A percentile compares a stretch with the other conserved stretches of the same genome.
Evolutionary conservation across 2,888 invertebrate genomes (phyloP).

Genomic region (Volucella inflata): DNA sequence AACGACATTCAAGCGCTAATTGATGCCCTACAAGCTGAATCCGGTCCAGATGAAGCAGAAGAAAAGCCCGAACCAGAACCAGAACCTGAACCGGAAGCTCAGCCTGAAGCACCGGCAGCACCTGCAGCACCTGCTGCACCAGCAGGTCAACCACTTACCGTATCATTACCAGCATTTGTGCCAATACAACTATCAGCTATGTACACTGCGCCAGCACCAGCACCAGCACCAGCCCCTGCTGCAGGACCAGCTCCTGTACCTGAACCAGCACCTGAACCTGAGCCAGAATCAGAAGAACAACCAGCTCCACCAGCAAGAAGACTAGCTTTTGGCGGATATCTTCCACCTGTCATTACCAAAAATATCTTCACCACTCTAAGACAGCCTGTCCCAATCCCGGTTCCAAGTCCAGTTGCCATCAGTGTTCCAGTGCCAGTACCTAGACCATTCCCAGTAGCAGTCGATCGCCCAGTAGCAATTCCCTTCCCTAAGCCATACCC

Average conservation of each 20-base stretch:
- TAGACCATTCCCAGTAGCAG: slow-evolving; percentile 49
- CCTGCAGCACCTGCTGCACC: slow-evolving; percentile 77
- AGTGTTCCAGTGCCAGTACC: slow-evolving; percentile 60
- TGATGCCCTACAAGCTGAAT: slow-evolving; percentile 78
- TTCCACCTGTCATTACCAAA: slow-evolving; percentile 42
- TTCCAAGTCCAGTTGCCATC: slow-evolving; percentile 53
- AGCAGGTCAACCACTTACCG: slow-evolving; percentile 81
- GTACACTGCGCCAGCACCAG: slow-evolving; percentile 83
- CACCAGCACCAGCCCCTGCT: slow-evolving; percentile 82
- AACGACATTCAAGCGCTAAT: slow-evolving; percentile 80
- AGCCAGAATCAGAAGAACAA: slow-evolving; percentile 61
- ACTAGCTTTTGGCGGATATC: slow-evolving; percentile 26
- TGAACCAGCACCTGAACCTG: slow-evolving; percentile 61
- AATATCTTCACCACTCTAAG: slow-evolving; percentile 54
- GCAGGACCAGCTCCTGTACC: slow-evolving; percentile 80
- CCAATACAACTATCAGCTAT: slow-evolving; percentile 82
- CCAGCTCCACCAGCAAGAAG: slow-evolving; percentile 65
- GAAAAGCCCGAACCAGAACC: slow-evolving; percentile 47
- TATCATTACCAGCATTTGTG: slow-evolving; percentile 82
- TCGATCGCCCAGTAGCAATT: slow-evolving; percentile 48
- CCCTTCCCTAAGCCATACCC: slow-evolving; percentile 48
- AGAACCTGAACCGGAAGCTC: slow-evolving; percentile 65
- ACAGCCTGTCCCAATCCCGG: slow-evolving; percentile 58
- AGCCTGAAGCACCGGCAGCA: slow-evolving; percentile 55
- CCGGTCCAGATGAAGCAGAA: slow-evolving; percentile 69